phyloP scores from a whole-genome alignment of 37 sponge, comb jelly and placozoan species.

The Amphimedon queenslandica region DNA sequence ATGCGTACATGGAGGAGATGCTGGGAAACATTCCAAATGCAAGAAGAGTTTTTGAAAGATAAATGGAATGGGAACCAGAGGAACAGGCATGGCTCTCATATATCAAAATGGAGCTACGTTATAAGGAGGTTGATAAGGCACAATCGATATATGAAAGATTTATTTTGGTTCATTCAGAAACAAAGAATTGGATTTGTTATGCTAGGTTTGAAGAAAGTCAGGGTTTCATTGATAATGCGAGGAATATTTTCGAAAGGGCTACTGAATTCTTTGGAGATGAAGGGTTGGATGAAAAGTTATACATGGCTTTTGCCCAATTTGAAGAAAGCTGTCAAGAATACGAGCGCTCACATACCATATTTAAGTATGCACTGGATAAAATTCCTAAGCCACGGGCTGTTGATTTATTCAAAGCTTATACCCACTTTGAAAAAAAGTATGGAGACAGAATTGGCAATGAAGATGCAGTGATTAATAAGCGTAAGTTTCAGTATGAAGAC shows the following conservation, averaged over 20 bases:
- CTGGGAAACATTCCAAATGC: conserved; percentile 90
- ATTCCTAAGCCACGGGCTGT: conserved; percentile 82
- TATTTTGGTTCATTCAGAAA: conserved; percentile 81
- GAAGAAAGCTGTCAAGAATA: conserved; percentile 94
- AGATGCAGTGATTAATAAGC: conserved; percentile 88
- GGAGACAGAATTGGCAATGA: conserved; percentile 93
- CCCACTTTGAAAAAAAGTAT: conserved; percentile 93
- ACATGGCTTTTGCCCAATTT: conserved; percentile 91
- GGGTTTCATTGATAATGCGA: conserved; percentile 68
- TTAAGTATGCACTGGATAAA: conserved; percentile 94
- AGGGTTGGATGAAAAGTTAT: conserved; percentile 87
- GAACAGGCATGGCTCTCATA: conserved; percentile 99
- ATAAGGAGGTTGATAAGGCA: conserved; percentile 93
- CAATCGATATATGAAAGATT: conserved; percentile 84
- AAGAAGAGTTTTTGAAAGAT: conserved; percentile 95
- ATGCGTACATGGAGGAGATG: conserved; percentile 99
- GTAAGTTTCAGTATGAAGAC: conserved; percentile 91
- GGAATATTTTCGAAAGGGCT: conserved; percentile 87
- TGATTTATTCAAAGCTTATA: conserved; percentile 90
- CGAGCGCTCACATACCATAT: conserved; percentile 82
- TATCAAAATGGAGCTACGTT: conserved; percentile 98
- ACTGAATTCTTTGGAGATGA: conserved; percentile 96
- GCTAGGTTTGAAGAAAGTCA: conserved; percentile 92
- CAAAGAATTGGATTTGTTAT: conserved; percentile 95
- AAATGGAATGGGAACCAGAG: conserved; percentile 99